Evolutionary conservation across 2,113 vertebrate species (phyloP).

Genomic region (Phyllostomus hastatus): DNA sequence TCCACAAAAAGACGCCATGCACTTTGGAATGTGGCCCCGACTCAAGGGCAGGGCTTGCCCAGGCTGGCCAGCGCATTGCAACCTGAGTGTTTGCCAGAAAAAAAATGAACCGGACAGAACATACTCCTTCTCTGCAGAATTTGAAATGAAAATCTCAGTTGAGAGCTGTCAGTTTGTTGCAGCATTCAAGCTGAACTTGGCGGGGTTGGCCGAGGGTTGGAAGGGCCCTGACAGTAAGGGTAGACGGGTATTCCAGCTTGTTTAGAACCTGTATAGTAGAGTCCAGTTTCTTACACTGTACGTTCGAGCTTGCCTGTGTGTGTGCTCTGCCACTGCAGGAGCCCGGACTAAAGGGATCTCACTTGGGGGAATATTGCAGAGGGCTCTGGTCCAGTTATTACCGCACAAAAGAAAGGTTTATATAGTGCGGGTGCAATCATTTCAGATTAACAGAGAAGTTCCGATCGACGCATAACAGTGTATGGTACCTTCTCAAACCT

Average conservation of each 20-base stretch:
- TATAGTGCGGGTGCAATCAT: slow-evolving; percentile 34
- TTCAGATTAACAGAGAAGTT: slow-evolving; percentile 58
- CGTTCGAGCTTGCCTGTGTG: not conserved
- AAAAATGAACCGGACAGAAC: not conserved
- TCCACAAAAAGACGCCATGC: not conserved
- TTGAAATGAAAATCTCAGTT: slow-evolving; percentile 1
- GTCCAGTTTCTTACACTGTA: not conserved
- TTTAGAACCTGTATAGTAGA: not conserved
- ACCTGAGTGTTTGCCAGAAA: not conserved
- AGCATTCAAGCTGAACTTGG: slow-evolving; percentile 39
- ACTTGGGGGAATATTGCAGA: not conserved
- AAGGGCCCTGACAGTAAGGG: not conserved
- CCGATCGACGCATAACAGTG: slow-evolving; percentile 72
- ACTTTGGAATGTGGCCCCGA: not conserved
- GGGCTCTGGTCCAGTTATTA: not conserved
- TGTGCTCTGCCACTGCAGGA: not conserved
- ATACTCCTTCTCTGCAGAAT: not conserved
- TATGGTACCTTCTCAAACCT: slow-evolving; percentile 70
- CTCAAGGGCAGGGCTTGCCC: not conserved
- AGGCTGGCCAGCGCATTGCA: not conserved
- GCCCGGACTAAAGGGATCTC: not conserved
- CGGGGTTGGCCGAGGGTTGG: slow-evolving; percentile 17
- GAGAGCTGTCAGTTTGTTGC: slow-evolving; percentile 36
- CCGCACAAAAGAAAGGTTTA: slow-evolving; percentile 45
- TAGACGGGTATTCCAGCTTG: not conserved